A percentile compares a stretch with the other conserved stretches of the same genome.
Evolutionary conservation across 2,888 invertebrate genomes (phyloP).

Genomic region (Nomada ferruginata): DNA sequence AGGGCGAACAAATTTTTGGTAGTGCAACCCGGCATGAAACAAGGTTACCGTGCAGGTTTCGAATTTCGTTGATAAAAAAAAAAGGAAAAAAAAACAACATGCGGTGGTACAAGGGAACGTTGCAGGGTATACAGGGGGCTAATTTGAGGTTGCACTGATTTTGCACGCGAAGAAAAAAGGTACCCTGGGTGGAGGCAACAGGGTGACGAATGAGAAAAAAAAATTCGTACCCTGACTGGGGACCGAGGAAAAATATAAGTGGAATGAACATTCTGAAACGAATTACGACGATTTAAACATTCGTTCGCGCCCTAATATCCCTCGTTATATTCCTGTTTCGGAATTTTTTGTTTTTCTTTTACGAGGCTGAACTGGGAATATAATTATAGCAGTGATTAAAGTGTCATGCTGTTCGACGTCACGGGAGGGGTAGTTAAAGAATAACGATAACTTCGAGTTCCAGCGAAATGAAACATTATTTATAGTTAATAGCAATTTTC

Average conservation of each 20-base stretch:
- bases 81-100: constrained; percentile 11
- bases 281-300: constrained; percentile 59
- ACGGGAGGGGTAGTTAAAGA: neutral
- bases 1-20: constrained; percentile 56
- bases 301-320: no score
- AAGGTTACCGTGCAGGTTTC: constrained; percentile 66
- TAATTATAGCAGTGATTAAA: neutral
- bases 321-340: neutral
- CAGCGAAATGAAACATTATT: no score
- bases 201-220: neutral
- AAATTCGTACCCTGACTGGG: constrained; percentile 28
- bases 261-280: constrained; percentile 61
- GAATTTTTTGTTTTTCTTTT: neutral
- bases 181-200: constrained; percentile 17
- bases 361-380: no score
- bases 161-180: constrained; percentile 73
- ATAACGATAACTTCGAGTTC: no score
- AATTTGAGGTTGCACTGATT: constrained; percentile 81
- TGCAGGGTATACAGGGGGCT: constrained; percentile 67
- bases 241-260: constrained; percentile 48
- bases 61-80: constrained; percentile 50
- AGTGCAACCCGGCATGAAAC: constrained; percentile 70
- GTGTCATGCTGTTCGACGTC: neutral
- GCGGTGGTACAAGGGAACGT: constrained; percentile 33
- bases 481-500: no score